Conservation (phyloP, 2,113 vertebrate species). For the Strix uralensis region DNA sequence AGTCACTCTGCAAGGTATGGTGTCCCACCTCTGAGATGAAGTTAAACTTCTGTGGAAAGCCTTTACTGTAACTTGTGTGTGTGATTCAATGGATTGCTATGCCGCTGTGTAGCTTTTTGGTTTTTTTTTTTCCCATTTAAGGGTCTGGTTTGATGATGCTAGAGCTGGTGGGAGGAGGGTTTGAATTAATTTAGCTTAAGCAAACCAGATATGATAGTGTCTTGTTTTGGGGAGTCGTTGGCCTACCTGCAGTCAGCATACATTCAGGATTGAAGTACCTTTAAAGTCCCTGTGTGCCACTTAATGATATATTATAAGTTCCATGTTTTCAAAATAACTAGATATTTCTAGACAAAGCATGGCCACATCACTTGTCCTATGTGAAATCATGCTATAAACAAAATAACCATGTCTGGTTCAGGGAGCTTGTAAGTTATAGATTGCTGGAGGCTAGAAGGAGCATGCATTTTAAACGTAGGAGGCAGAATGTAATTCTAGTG, state of each 20-base stretch:
- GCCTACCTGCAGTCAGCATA: neutral
- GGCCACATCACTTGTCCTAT: accelerated
- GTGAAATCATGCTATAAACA: neutral
- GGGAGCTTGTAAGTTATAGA: neutral
- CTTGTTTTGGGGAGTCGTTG: neutral
- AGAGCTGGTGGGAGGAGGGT: neutral
- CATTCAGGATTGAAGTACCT: neutral
- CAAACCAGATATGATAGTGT: neutral
- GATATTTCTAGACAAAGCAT: neutral
- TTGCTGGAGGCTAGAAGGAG: neutral
- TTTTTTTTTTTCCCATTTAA: neutral
- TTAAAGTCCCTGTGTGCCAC: neutral
- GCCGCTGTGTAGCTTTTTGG: neutral
- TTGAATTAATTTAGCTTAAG: neutral
- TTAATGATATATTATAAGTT: neutral
- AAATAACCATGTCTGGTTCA: neutral
- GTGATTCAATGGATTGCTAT: neutral
- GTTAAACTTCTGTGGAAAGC: neutral
- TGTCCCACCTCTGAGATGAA: neutral
- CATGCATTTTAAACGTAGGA: neutral
- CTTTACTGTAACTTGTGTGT: neutral
- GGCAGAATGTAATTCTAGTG: neutral
- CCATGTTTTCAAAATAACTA: neutral
- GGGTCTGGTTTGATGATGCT: neutral
- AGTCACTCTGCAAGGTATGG: neutral